A percentile compares a stretch with the other conserved stretches of the same genome.
Conservation (phyloP, 2,888 invertebrate genomes). For the Mamestra brassicae region DNA sequence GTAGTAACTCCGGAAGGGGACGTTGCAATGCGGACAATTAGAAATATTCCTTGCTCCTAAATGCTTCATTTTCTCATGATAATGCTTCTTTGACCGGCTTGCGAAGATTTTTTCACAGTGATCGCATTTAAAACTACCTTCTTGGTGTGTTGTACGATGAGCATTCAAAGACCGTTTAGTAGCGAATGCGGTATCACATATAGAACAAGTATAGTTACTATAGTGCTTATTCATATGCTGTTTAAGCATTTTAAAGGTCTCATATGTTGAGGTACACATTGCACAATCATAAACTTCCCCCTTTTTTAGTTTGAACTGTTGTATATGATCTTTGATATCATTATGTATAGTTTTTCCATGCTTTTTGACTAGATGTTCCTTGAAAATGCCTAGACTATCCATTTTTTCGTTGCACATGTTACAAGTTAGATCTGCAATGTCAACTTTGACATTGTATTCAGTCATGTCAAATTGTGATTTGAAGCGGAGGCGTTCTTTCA, state of each 20-base stretch:
- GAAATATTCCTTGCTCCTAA: constrained; percentile 82
- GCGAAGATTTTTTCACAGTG: constrained; percentile 84
- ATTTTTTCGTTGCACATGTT: constrained; percentile 74
- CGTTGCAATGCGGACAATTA: constrained; percentile 84
- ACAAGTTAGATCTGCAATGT: constrained; percentile 76
- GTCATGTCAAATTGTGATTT: constrained; percentile 77
- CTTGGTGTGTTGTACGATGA: constrained; percentile 78
- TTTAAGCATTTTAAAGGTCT: constrained; percentile 86
- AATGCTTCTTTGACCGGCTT: constrained; percentile 78
- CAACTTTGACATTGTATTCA: constrained; percentile 79
- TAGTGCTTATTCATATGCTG: constrained; percentile 88
- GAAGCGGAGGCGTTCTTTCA: constrained; percentile 74
- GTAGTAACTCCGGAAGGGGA: constrained; percentile 83
- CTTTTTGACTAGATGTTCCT: constrained; percentile 76
- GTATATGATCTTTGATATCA: constrained; percentile 83
- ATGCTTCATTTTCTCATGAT: constrained; percentile 85
- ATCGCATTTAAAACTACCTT: constrained; percentile 84
- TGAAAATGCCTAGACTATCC: constrained; percentile 71
- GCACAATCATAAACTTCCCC: constrained; percentile 82
- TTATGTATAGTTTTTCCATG: constrained; percentile 75
- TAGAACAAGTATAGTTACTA: constrained; percentile 78
- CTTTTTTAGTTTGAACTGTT: constrained; percentile 83
- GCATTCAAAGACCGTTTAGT: constrained; percentile 81
- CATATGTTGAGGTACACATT: constrained; percentile 81
- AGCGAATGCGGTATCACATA: constrained; percentile 80